Evolutionary conservation across 1,140 invertebrate genomes (phyloP), one percentile per base, ranked within the genome.

Genomic region (Goniozus legneri): DNA sequence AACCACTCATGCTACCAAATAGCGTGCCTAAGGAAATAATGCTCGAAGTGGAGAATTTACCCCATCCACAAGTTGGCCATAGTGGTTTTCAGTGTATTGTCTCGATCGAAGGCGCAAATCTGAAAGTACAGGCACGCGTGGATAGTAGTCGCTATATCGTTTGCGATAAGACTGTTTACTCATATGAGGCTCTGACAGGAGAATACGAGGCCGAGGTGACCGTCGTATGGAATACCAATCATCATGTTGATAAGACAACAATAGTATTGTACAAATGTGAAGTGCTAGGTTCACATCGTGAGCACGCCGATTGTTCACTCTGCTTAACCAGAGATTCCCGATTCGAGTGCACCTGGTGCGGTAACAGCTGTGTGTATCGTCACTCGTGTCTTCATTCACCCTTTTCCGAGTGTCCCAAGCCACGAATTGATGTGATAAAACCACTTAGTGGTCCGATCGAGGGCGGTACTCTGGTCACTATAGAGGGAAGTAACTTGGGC

Each of bases 401-500:
- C 18, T 83, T 87, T 16, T 84, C 82, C 24, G 91, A 93, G 60
- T 97, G 94, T 69, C 94, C 93, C 1, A 86, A 88, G 61, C 94
- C 94, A 13, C 77, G 92, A 53, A 97, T 97, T 63, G 91, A 95
- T 72, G 89, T 94, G 84, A 95, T 98, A 54, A 90, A 89, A 70
- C 96, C 96, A 0, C 65, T 92, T 16, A 93, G 89, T 68, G 96
- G 96, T 10, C 97, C 95, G 8, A 84, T 95, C 37, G 91, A 97
- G 79, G 96, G 96, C 19, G 96, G 96, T 1, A 98, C 97, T 15
- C 70, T 93, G 22, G 84, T 99, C 0, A 97, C 93, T 6, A 97
- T 99, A 46, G 88, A 91, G 77, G 97, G 97, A 6, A 90, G 91
- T 63, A 97, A 99, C 78, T 80, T 99, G 18, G 96, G 96, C 0